phyloP scores from a whole-genome alignment of 37 sponge, comb jelly and placozoan species.

The Ianthella basta region DNA sequence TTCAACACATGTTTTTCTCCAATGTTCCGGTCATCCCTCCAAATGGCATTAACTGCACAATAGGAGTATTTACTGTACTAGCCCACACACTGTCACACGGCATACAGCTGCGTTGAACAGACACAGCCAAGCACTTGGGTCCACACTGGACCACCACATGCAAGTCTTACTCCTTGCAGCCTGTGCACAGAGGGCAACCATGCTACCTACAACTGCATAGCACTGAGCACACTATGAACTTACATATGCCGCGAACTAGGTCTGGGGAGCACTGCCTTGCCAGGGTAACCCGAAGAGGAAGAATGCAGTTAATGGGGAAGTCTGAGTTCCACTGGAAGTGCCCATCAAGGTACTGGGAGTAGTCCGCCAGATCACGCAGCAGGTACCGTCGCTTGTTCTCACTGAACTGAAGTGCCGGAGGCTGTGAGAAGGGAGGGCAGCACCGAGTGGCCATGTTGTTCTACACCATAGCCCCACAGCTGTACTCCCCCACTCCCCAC shows the following conservation, averaged over 20 bases:
- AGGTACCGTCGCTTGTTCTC: conserved; percentile 67
- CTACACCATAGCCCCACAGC: neutral
- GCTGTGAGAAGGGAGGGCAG: conserved; percentile 49
- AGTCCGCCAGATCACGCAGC: conserved; percentile 66
- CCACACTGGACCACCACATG: too few relatives aligned
- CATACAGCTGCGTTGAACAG: too few relatives aligned
- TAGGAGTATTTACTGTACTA: neutral
- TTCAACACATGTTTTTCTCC: conserved; percentile 57
- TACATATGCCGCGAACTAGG: conserved; percentile 61
- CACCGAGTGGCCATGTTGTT: neutral
- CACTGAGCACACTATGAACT: conserved; percentile 10
- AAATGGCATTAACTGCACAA: conserved; percentile 71
- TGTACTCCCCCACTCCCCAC: neutral
- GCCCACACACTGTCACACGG: neutral
- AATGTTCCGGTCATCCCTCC: conserved; percentile 77
- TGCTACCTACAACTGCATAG: too few relatives aligned
- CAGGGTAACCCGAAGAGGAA: conserved; percentile 84
- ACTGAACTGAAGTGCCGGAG: conserved; percentile 36
- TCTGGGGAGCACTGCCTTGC: conserved; percentile 53
- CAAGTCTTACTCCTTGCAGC: too few relatives aligned
- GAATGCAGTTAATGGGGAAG: conserved; percentile 81
- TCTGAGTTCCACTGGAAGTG: conserved; percentile 50
- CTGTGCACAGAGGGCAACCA: too few relatives aligned
- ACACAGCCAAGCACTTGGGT: too few relatives aligned
- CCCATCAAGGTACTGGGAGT: conserved; percentile 49